Conservation (phyloP, 2,797 vertebrate genomes). For the Distichodus sexfasciatus region DNA sequence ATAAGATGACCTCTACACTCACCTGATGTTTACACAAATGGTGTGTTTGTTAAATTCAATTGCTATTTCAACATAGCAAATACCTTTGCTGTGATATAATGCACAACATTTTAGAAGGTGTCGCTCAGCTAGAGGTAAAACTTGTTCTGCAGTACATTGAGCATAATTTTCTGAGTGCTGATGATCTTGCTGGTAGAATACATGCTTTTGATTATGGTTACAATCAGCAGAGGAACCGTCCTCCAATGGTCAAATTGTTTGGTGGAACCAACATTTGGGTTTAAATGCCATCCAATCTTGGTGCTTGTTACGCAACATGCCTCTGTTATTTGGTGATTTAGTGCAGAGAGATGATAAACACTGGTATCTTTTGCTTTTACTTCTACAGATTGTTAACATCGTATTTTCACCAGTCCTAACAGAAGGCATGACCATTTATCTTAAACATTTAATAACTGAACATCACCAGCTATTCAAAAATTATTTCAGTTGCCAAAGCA, state of each 20-base stretch:
- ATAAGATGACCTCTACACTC: not conserved
- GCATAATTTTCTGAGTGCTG: not conserved
- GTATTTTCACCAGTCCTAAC: not conserved
- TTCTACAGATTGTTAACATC: not conserved
- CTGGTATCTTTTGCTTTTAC: not conserved
- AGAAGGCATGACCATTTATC: not conserved
- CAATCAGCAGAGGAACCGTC: conserved; percentile 16
- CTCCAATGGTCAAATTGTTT: conserved; percentile 10
- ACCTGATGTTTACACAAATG: conserved; percentile 18
- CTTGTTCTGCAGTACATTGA: conserved; percentile 18
- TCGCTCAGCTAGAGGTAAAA: conserved; percentile 31
- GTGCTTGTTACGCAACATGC: not conserved
- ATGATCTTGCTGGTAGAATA: conserved; percentile 30
- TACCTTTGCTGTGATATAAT: conserved; percentile 32
- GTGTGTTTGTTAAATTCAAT: conserved; percentile 27
- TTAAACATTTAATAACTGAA: not conserved
- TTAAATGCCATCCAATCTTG: not conserved
- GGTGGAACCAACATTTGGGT: not conserved
- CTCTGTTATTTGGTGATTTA: not conserved
- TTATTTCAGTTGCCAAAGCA: not conserved
- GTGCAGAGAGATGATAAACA: not conserved
- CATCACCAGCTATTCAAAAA: not conserved
- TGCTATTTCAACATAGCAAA: conserved; percentile 23
- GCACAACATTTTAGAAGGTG: conserved; percentile 22
- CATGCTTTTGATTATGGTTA: conserved; percentile 32